These are phyloP conservation scores for Macrobrachium nipponense DNA, from an alignment of 1,140 invertebrate genomes.

Conservation along the genomic window DNA sequence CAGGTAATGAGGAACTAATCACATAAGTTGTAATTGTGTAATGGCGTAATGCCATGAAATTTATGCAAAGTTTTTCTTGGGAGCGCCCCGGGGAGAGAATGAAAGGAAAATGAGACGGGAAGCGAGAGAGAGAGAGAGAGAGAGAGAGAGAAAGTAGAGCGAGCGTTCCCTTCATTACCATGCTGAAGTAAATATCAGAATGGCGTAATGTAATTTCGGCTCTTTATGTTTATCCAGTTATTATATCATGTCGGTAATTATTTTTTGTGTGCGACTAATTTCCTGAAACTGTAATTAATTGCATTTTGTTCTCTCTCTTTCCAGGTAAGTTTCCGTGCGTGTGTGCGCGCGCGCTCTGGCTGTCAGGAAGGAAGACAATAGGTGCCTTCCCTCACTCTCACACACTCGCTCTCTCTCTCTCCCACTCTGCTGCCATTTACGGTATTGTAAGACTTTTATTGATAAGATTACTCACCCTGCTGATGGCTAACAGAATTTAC, in stretches of 20 bases:
- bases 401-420: too few species aligned
- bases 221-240: neutral
- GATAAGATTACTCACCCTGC: too few species aligned
- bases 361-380: too few species aligned
- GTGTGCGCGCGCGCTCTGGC: neutral
- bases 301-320: constrained; percentile 1
- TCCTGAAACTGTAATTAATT: constrained; percentile 16
- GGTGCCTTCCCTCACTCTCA: too few species aligned
- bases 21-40: neutral
- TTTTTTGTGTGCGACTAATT: constrained; percentile 7
- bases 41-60: constrained; percentile 1
- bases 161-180: too few species aligned
- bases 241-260: constrained; percentile 9
- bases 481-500: too few species aligned
- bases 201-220: constrained; percentile 4
- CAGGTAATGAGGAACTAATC: neutral
- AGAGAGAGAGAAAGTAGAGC: too few species aligned
- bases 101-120: too few species aligned
- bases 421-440: neutral
- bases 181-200: neutral
- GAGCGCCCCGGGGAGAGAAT: too few species aligned
- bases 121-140: too few species aligned
- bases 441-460: too few species aligned
- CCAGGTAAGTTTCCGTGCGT: constrained; percentile 1
- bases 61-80: neutral